phyloP scores from a whole-genome alignment of 2,113 vertebrate genomes.

The Gnathonemus longibarbis region DNA sequence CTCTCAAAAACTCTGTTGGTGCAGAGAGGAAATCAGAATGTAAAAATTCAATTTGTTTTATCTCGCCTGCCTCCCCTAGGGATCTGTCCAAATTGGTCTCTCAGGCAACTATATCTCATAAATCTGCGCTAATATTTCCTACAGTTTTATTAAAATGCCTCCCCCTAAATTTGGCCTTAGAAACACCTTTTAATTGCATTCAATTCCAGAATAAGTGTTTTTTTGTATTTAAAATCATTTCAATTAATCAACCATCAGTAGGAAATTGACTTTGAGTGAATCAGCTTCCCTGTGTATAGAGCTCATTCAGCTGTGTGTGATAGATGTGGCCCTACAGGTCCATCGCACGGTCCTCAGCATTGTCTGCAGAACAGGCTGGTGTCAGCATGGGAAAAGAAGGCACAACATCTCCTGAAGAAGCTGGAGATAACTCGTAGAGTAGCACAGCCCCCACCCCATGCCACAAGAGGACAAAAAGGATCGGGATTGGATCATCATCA shows the following conservation, averaged over 20 bases:
- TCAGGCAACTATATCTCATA: background rate
- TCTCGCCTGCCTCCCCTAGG: background rate
- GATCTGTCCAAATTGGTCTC: background rate
- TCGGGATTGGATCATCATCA: background rate
- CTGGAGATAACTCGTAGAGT: background rate
- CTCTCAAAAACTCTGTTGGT: background rate
- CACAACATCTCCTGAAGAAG: background rate
- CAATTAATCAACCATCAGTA: background rate
- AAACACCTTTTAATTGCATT: conserved; percentile 4
- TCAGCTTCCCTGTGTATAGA: background rate
- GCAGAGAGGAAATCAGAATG: background rate
- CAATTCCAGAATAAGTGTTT: background rate
- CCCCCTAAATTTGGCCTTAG: background rate
- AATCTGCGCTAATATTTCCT: conserved; percentile 2
- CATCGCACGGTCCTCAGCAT: background rate
- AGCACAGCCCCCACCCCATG: background rate
- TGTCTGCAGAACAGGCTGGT: background rate
- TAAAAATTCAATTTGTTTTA: conserved; percentile 5
- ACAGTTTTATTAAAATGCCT: conserved; percentile 5
- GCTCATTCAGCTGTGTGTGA: background rate
- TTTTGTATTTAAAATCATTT: background rate
- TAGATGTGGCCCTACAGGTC: background rate
- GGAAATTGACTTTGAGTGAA: background rate
- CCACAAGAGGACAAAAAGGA: background rate
- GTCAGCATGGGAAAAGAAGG: background rate